Percentiles rank a stretch among this genome's conserved stretches.
Conservation (phyloP, 2,113 vertebrate genomes). For the Brienomyrus brachyistius region DNA sequence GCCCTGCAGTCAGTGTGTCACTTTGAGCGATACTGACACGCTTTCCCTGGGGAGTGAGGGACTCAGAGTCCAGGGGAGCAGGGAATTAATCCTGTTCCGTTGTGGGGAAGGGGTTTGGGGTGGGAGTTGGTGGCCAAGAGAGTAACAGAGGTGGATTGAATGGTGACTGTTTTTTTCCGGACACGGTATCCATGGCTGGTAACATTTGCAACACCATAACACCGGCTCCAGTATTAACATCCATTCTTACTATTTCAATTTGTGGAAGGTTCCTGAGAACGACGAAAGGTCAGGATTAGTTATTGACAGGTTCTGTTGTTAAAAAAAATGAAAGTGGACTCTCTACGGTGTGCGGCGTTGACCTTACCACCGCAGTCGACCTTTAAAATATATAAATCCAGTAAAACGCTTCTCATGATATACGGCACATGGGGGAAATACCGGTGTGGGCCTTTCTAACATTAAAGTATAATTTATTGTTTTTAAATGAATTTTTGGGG, state of each 20-base stretch:
- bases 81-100: conserved; percentile 38
- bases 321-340: conserved; percentile 32
- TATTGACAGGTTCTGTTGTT: conserved; percentile 62
- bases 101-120: conserved; percentile 35
- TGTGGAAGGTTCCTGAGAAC: conserved; percentile 33
- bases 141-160: conserved; percentile 5
- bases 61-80: conserved; percentile 27
- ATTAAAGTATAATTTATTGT: not conserved
- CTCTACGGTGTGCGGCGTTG: not conserved
- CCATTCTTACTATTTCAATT: conserved; percentile 70
- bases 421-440: not conserved
- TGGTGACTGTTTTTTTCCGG: conserved; percentile 30
- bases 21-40: conserved; percentile 15
- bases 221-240: conserved; percentile 56
- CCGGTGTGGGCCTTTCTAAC: not conserved
- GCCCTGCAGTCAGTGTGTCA: not conserved
- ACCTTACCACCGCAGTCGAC: not conserved
- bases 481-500: not conserved
- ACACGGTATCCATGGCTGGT: conserved; percentile 54
- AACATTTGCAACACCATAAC: conserved; percentile 48
- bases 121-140: not conserved
- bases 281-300: conserved; percentile 70
- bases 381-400: conserved; percentile 16
- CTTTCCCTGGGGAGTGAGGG: conserved; percentile 25
- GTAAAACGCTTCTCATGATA: not conserved